Evolutionary conservation across 2,888 invertebrate species (phyloP).

Genomic region (Cybosia mesomella): DNA sequence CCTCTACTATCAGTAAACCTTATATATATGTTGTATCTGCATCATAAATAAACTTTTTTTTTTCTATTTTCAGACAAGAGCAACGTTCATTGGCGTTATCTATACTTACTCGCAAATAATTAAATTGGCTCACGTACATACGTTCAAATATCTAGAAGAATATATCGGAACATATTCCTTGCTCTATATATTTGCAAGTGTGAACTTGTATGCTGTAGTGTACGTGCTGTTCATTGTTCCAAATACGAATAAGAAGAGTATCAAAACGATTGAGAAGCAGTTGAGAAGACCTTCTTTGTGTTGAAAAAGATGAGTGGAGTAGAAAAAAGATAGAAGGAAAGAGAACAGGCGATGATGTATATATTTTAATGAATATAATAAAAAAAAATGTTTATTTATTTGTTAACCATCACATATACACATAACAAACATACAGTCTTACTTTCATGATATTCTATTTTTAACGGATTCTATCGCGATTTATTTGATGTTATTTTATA

Average conservation of each 20-base stretch:
- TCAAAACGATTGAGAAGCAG: slow-evolving; percentile 72
- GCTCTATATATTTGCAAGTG: slow-evolving; percentile 71
- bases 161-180: slow-evolving; percentile 71
- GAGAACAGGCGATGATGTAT: neutral
- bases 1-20: neutral
- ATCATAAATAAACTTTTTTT: neutral
- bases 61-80: slow-evolving; percentile 64
- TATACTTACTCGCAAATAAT: slow-evolving; percentile 69
- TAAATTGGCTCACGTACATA: slow-evolving; percentile 68
- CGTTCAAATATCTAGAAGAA: slow-evolving; percentile 70
- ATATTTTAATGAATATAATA: neutral
- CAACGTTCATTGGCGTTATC: slow-evolving; percentile 63
- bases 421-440: neutral
- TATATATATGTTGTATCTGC: too few relatives aligned
- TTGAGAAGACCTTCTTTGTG: slow-evolving; percentile 70
- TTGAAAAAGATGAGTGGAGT: too few relatives aligned
- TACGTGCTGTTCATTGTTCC: slow-evolving; percentile 71
- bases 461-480: too few relatives aligned
- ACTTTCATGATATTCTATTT: too few relatives aligned
- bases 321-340: neutral
- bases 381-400: neutral
- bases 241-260: slow-evolving; percentile 60
- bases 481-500: too few relatives aligned
- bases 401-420: neutral
- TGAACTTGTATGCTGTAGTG: slow-evolving; percentile 74